phyloP scores from a whole-genome alignment of 2,797 vertebrate genomes.

The Scleropages formosus region DNA sequence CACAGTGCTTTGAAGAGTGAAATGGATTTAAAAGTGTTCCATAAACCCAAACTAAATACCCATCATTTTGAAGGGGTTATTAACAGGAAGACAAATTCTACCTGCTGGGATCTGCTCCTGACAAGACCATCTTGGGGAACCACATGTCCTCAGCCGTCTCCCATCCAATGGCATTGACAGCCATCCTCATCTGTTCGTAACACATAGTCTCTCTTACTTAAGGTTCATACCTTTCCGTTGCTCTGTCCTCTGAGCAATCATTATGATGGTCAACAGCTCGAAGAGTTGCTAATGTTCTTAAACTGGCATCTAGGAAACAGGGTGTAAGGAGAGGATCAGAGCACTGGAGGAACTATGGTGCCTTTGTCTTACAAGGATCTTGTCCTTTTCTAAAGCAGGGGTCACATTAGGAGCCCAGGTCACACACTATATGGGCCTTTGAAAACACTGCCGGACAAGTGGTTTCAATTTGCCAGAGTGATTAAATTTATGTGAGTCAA shows the following conservation, averaged over 20 bases:
- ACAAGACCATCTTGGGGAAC: constrained; percentile 58
- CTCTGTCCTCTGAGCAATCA: neutral
- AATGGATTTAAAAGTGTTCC: constrained; percentile 66
- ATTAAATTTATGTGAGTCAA: constrained; percentile 86
- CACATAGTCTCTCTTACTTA: neutral
- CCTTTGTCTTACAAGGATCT: constrained; percentile 31
- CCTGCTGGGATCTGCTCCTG: constrained; percentile 68
- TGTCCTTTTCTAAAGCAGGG: constrained; percentile 62
- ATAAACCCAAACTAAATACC: constrained; percentile 80
- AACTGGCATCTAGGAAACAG: neutral
- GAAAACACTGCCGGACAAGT: constrained; percentile 82
- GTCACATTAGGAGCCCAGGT: constrained; percentile 64
- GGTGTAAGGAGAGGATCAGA: constrained; percentile 41
- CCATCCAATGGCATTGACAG: neutral
- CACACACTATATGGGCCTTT: constrained; percentile 70
- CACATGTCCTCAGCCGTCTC: neutral
- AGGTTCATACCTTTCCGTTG: neutral
- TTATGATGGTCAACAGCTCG: neutral
- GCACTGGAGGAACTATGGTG: constrained; percentile 32
- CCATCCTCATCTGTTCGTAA: neutral
- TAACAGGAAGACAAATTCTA: constrained; percentile 67
- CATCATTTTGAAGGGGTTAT: constrained; percentile 78
- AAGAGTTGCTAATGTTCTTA: neutral
- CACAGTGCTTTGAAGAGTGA: constrained; percentile 80
- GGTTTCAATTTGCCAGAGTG: constrained; percentile 92